Evolutionary conservation across 2,797 vertebrate genomes (phyloP).

Genomic region (Eidolon dupreanum): DNA sequence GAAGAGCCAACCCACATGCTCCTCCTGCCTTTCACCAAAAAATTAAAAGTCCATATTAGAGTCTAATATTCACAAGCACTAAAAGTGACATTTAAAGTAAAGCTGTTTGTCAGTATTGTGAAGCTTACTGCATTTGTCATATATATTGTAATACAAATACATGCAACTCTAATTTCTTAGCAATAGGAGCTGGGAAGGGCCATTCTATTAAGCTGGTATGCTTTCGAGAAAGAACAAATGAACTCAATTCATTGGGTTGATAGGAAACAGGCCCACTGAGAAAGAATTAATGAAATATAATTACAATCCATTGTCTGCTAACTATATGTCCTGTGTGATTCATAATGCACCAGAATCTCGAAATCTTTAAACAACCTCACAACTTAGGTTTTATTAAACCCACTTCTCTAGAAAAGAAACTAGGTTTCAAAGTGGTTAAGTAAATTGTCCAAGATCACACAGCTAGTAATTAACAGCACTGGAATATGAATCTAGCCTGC

Average conservation of each 20-base stretch:
- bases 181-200: not conserved
- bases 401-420: conserved; percentile 31
- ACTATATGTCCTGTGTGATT: not conserved
- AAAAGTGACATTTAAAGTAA: not conserved
- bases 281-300: not conserved
- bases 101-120: not conserved
- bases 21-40: not conserved
- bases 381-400: conserved; percentile 12
- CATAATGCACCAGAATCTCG: not conserved
- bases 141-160: not conserved
- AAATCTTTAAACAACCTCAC: not conserved
- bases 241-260: not conserved
- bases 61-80: not conserved
- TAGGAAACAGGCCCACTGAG: not conserved
- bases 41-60: not conserved
- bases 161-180: not conserved
- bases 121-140: not conserved
- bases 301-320: not conserved
- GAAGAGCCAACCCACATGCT: not conserved
- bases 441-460: not conserved
- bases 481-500: not conserved
- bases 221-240: not conserved
- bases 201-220: not conserved
- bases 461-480: not conserved
- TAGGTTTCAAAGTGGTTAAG: not conserved